Evolutionary conservation across 2,797 vertebrate species (phyloP).

Genomic region (Enteromius argenteus): DNA sequence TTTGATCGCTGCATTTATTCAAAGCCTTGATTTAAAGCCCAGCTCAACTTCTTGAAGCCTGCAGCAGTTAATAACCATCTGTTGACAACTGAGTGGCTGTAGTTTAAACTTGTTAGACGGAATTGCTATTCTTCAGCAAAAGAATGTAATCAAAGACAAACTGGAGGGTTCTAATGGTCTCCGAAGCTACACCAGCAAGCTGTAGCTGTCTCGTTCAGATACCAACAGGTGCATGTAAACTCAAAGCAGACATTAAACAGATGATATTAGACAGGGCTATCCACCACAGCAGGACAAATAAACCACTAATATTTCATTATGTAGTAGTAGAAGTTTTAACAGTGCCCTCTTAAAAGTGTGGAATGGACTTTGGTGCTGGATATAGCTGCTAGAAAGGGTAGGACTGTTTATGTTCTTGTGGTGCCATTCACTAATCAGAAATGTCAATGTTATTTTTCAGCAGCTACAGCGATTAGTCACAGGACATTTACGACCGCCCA

Average conservation of each 20-base stretch:
- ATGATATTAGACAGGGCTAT: background rate
- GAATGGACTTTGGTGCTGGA: background rate
- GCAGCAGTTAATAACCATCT: constrained; percentile 34
- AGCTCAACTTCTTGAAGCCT: constrained; percentile 26
- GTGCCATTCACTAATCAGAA: constrained; percentile 11
- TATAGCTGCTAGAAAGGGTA: background rate
- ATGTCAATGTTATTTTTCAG: constrained; percentile 20
- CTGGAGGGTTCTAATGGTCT: constrained; percentile 22
- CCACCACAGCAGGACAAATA: background rate
- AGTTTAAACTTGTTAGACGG: constrained; percentile 32
- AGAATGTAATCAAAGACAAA: constrained; percentile 52
- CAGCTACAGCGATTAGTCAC: constrained; percentile 14
- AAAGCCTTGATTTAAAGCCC: constrained; percentile 43
- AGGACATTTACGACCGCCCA: background rate
- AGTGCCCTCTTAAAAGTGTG: constrained; percentile 14
- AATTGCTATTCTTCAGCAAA: constrained; percentile 38
- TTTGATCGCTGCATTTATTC: constrained; percentile 54
- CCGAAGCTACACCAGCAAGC: constrained; percentile 14
- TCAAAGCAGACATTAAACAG: constrained; percentile 24
- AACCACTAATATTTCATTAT: constrained; percentile 10
- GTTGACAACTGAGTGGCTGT: constrained; percentile 44
- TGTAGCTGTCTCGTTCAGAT: constrained; percentile 16
- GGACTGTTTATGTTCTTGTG: constrained; percentile 14
- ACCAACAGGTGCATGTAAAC: constrained; percentile 22
- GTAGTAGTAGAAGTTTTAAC: background rate